phyloP scores from a whole-genome alignment of 1,140 invertebrate species.

The Musca domestica region DNA sequence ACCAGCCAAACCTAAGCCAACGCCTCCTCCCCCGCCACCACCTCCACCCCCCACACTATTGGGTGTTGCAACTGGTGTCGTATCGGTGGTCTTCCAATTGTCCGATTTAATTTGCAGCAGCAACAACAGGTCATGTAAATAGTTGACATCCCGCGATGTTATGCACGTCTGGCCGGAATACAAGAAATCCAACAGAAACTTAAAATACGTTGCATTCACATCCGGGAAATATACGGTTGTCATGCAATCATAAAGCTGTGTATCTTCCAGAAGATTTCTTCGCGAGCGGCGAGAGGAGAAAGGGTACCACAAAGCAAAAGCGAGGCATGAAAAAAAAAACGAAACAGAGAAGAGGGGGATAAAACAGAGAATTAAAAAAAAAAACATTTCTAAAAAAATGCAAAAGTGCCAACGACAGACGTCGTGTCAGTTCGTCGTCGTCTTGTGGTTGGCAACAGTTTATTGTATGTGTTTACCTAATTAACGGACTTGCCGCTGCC shows the following conservation, averaged over 20 bases:
- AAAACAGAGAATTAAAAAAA: slow-evolving; percentile 23
- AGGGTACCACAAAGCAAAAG: background rate
- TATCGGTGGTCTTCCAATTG: slow-evolving; percentile 59
- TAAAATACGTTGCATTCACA: slow-evolving; percentile 71
- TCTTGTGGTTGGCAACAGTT: background rate
- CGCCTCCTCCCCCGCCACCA: background rate
- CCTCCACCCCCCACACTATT: background rate
- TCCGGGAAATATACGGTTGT: slow-evolving; percentile 79
- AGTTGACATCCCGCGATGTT: slow-evolving; percentile 77
- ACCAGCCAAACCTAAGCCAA: background rate
- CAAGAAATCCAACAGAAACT: slow-evolving; percentile 75
- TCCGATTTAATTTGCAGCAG: slow-evolving; percentile 80
- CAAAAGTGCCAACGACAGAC: background rate
- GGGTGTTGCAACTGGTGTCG: slow-evolving; percentile 12
- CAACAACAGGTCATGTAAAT: slow-evolving; percentile 76
- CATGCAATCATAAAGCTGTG: slow-evolving; percentile 65
- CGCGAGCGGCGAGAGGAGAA: background rate
- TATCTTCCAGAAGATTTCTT: slow-evolving; percentile 70
- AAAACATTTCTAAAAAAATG: background rate
- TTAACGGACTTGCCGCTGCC: slow-evolving; percentile 78
- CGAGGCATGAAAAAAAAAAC: background rate
- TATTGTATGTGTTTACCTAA: slow-evolving; percentile 56
- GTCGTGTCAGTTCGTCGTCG: background rate
- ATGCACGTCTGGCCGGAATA: slow-evolving; percentile 80
- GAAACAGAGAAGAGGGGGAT: background rate